Conservation (phyloP, 2,113 vertebrate genomes). For the Alethe castanea region DNA sequence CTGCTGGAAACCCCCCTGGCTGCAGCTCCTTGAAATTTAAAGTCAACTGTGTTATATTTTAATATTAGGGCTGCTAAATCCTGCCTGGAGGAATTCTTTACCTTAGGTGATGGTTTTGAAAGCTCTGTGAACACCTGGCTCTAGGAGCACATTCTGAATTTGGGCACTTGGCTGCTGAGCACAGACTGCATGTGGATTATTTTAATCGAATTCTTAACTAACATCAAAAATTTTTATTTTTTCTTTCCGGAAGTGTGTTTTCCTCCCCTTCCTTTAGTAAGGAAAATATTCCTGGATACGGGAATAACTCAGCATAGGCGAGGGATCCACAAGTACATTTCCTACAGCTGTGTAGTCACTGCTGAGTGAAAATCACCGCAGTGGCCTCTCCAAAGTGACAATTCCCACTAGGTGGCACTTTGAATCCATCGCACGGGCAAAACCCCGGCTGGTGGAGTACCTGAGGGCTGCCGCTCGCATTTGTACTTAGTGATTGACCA, state of each 20-base stretch:
- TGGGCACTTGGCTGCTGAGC: background rate
- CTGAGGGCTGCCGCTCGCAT: background rate
- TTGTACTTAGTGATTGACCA: background rate
- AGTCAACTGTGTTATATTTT: background rate
- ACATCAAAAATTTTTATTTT: background rate
- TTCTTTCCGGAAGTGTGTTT: background rate
- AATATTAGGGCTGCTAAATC: background rate
- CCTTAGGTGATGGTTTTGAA: background rate
- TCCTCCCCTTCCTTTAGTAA: accelerated
- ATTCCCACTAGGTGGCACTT: constrained; percentile 67
- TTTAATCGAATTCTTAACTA: background rate
- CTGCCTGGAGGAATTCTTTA: background rate
- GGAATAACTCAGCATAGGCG: background rate
- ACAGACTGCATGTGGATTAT: background rate
- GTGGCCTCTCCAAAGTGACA: background rate
- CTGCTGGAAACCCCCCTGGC: background rate
- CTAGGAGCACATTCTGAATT: background rate
- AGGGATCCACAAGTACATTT: background rate
- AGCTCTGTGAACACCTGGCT: background rate
- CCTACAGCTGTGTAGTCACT: background rate
- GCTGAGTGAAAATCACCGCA: background rate
- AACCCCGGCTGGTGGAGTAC: background rate
- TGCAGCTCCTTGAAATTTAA: background rate
- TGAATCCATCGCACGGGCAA: background rate
- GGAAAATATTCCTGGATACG: background rate